These are phyloP conservation scores for Choristoneura rosaceana DNA, from an alignment of 2,888 invertebrate genomes.

Conservation along the genomic window DNA sequence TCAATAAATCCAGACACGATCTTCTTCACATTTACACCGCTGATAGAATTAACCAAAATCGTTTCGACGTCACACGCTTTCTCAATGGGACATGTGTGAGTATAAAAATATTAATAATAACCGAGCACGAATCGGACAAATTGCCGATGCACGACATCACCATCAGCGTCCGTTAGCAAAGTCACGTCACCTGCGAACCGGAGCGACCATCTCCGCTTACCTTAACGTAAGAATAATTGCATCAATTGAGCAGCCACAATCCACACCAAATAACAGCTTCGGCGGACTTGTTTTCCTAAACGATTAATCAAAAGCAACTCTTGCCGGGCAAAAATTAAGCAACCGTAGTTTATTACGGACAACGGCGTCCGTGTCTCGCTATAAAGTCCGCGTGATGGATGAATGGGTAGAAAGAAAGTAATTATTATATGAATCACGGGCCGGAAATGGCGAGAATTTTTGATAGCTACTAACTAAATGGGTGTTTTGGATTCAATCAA, in stretches of 20 bases:
- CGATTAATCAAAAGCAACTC: conserved; percentile 60
- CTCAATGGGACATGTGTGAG: conserved; percentile 63
- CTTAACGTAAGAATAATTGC: conserved; percentile 55
- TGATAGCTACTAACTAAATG: conserved; percentile 35
- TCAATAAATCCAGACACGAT: not conserved
- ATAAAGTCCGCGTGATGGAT: conserved; percentile 65
- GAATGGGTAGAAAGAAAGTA: conserved; percentile 59
- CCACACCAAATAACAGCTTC: conserved; percentile 56
- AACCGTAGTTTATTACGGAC: conserved; percentile 58
- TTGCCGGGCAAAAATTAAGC: conserved; percentile 57
- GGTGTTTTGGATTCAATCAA: conserved; percentile 14
- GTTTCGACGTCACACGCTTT: conserved; percentile 66
- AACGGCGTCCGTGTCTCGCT: conserved; percentile 48
- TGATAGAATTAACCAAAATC: conserved; percentile 55
- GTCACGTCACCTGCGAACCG: conserved; percentile 51
- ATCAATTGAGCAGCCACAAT: conserved; percentile 54
- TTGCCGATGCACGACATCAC: conserved; percentile 73
- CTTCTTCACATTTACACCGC: conserved; percentile 10
- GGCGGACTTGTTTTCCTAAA: conserved; percentile 51
- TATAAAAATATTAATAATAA: conserved; percentile 55
- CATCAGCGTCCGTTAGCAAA: conserved; percentile 66
- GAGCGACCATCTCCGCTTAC: conserved; percentile 40
- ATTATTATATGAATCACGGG: conserved; percentile 59
- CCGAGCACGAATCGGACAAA: conserved; percentile 69
- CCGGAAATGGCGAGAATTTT: conserved; percentile 52